phyloP scores from a whole-genome alignment of 2,797 vertebrate genomes.

The Aldrovandia affinis region DNA sequence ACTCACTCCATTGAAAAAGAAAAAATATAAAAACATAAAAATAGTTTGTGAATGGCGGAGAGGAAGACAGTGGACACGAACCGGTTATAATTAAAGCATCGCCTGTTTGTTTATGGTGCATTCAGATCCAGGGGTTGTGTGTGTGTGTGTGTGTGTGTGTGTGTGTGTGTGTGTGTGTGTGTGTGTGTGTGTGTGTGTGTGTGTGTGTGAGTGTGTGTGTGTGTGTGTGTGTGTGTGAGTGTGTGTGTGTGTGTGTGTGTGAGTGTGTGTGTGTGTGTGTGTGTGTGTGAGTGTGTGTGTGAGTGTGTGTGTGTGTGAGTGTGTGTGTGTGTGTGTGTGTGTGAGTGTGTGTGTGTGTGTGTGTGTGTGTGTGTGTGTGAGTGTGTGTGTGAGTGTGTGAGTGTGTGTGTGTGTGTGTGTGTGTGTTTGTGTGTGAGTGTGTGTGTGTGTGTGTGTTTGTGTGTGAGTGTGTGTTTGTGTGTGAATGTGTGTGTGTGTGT shows the following conservation, averaged over 20 bases:
- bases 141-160: too few species aligned
- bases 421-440: neutral
- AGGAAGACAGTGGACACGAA: slow-evolving; percentile 38
- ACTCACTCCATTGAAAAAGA: slow-evolving; percentile 57
- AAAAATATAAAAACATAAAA: slow-evolving; percentile 43
- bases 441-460: neutral
- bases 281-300: neutral
- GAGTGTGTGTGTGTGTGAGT: neutral
- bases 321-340: neutral
- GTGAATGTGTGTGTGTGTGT: neutral
- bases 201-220: neutral
- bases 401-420: too few species aligned
- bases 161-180: neutral
- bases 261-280: neutral
- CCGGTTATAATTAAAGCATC: slow-evolving; percentile 39
- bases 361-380: too few species aligned
- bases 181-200: neutral
- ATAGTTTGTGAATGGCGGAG: slow-evolving; percentile 63
- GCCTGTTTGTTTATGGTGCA: slow-evolving; percentile 43
- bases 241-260: neutral
- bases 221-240: neutral
- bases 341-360: neutral
- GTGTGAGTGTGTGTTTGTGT: neutral
- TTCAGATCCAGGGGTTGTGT: neutral
- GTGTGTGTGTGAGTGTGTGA: neutral